Base-by-base conservation (phyloP, 2,888 invertebrate genomes). In the Lomographa bimaculata region DNA sequence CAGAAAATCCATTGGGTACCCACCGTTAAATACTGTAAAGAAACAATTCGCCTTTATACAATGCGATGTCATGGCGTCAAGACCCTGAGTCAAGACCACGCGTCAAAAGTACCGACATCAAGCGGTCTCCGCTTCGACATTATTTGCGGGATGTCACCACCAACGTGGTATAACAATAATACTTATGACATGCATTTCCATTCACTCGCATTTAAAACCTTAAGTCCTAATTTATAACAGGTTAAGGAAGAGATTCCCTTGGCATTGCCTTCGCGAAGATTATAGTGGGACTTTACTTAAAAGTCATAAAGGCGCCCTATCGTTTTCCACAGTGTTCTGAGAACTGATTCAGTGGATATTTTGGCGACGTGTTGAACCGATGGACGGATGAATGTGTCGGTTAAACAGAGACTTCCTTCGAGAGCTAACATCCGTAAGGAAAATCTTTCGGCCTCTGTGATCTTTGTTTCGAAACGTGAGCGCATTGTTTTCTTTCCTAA, bases 381-480 rank as follows among this genome's bases (percentile, higher is more conserved):
- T 18, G 21, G 21, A 27, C 36, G 46, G 45, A 46, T 43, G 45
- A 21, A 71, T 65, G 70, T 72, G 75, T 72, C 41, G 50, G 61
- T 59, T 69, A 80, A 80, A 83, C 64, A 82, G 69, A 66, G 69
- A 77, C 78, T 77, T 84, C 82, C 83, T 76, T 76, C 49, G 45
- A 44, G 25, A 46, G 44, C 41, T 29, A 46, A 65, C 59, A 63
- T 64, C 63, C 62, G 60, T 17, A 24, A 35, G 53, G 52, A 57
- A 61, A 58, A 52, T 30, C 36, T 56, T 46, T 51, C 48, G 11
- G 36, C 29, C 11, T 10, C 23, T 41, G 19, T 44, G 27, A 26
- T 38, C 9, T 17, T 28, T 21, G 27, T 35, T 44, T 28, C 25
- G 10, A 29, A 27, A 28, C 3, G 7, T 17, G 6, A 5, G 12